phyloP scores from a whole-genome alignment of 2,113 vertebrate species.

The Carassius carassius region DNA sequence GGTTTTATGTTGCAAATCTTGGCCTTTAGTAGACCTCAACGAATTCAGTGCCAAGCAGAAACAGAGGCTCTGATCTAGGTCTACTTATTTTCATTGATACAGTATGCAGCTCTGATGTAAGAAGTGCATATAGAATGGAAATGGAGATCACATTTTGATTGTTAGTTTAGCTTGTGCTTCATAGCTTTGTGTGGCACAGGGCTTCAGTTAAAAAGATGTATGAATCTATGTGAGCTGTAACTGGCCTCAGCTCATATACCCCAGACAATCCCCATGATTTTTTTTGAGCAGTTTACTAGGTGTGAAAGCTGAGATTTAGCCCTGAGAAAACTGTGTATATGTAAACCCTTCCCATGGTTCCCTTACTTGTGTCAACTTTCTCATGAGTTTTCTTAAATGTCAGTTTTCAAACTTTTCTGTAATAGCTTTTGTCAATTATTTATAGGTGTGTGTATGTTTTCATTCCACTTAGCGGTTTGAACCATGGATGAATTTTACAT shows the following conservation, averaged over 20 bases:
- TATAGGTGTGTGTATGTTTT: constrained; percentile 17
- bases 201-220: background rate
- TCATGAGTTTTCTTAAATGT: background rate
- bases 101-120: constrained; percentile 1
- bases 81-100: background rate
- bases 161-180: constrained; percentile 57
- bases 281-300: background rate
- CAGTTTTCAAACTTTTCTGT: background rate
- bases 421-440: constrained; percentile 39
- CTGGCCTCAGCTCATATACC: constrained; percentile 3
- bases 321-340: background rate
- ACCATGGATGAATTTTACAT: constrained; percentile 42
- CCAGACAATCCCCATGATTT: constrained; percentile 7
- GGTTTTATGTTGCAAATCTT: background rate
- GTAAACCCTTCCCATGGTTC: background rate
- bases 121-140: constrained; percentile 26
- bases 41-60: background rate
- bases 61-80: background rate
- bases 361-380: background rate
- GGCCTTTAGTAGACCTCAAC: background rate
- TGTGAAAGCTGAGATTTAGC: constrained; percentile 37
- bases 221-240: constrained; percentile 36
- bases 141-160: constrained; percentile 60
- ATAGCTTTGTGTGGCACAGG: constrained; percentile 39
- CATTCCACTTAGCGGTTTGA: constrained; percentile 29